A percentile compares a stretch with the other conserved stretches of the same genome.
phyloP scores from a whole-genome alignment of 2,113 vertebrate species.

The Brachionichthys hirsutus region DNA sequence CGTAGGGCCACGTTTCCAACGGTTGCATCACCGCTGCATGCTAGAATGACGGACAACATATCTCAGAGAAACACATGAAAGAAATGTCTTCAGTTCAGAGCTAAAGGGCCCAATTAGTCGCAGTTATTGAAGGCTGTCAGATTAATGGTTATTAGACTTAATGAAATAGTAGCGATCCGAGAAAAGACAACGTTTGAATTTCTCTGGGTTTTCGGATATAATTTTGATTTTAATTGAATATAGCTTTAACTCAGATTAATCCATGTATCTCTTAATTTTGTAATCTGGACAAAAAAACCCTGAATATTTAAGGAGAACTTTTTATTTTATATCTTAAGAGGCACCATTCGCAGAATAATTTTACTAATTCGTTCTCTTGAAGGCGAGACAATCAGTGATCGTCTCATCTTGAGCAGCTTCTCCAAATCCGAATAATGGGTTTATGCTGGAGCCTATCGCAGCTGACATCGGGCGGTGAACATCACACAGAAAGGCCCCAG shows the following conservation, averaged over 20 bases:
- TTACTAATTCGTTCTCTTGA: too few species aligned
- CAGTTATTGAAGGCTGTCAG: slow-evolving; percentile 30
- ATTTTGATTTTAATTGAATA: slow-evolving; percentile 7
- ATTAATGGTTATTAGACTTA: slow-evolving; percentile 15
- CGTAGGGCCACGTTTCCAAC: slow-evolving; percentile 17
- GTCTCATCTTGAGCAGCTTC: too few species aligned
- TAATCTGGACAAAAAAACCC: not conserved
- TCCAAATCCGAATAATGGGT: not conserved
- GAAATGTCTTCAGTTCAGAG: slow-evolving; percentile 26
- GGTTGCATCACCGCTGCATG: slow-evolving; percentile 44
- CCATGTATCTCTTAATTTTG: not conserved
- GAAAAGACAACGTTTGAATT: not conserved
- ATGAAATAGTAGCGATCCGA: slow-evolving; percentile 19
- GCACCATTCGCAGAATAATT: too few species aligned
- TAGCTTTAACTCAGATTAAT: not conserved
- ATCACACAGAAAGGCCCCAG: too few species aligned
- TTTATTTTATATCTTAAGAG: not conserved
- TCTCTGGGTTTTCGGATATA: not conserved
- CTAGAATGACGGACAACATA: slow-evolving; percentile 29
- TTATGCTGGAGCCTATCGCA: too few species aligned
- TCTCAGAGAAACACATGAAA: slow-evolving; percentile 26
- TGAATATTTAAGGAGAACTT: not conserved
- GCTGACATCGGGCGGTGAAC: too few species aligned
- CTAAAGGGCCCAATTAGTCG: slow-evolving; percentile 31
- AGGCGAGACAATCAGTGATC: too few species aligned